Percentiles rank a stretch among this genome's conserved stretches.
phyloP scores from a whole-genome alignment of 2,113 vertebrate genomes.

The Gallinago paraguaiae region DNA sequence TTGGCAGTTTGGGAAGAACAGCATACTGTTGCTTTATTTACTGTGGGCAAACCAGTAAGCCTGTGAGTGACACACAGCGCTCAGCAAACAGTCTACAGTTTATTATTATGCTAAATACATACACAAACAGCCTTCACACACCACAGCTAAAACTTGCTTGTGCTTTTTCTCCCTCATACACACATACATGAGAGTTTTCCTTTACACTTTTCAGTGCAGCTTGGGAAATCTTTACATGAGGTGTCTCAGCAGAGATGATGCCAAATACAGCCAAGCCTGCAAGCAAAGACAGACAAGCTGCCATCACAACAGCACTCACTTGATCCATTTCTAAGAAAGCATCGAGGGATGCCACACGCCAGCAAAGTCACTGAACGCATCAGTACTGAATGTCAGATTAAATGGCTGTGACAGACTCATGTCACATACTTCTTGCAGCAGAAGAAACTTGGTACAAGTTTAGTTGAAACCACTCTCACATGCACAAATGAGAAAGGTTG shows the following conservation, averaged over 20 bases:
- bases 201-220: background rate
- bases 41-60: background rate
- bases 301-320: rapidly evolving
- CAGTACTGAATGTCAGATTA: background rate
- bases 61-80: background rate
- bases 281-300: background rate
- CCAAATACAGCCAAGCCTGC: background rate
- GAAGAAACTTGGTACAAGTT: background rate
- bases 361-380: background rate
- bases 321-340: background rate
- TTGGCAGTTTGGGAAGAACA: background rate
- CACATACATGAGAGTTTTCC: background rate
- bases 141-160: background rate
- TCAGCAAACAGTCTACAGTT: background rate
- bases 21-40: background rate
- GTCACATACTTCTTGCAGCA: background rate
- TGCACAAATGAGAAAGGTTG: background rate
- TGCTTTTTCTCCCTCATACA: background rate
- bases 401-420: background rate
- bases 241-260: background rate
- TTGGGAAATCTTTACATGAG: background rate
- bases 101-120: rapidly evolving
- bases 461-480: background rate
- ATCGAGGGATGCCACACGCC: background rate
- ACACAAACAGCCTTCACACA: background rate